Conservation (phyloP, 2,113 vertebrate genomes). For the Acanthisitta chloris region DNA sequence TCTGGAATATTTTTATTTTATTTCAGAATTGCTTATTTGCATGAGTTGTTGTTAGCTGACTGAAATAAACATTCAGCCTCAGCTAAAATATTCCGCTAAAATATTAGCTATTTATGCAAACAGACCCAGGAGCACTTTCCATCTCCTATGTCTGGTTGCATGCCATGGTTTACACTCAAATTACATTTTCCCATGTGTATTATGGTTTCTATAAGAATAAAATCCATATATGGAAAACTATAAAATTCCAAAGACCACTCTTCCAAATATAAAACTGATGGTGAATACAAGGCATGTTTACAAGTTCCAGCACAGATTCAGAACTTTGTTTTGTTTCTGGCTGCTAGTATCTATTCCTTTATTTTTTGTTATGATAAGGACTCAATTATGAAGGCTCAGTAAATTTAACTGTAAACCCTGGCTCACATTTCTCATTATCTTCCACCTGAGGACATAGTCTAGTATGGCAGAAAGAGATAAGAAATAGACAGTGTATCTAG, state of each 20-base stretch:
- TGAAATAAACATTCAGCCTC: not conserved
- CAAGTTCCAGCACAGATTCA: not conserved
- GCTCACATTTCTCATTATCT: not conserved
- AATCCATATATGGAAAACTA: not conserved
- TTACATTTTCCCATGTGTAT: rapidly evolving
- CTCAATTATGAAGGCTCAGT: not conserved
- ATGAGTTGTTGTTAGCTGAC: not conserved
- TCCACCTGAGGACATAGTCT: not conserved
- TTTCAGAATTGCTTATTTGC: not conserved
- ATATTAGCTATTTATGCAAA: not conserved
- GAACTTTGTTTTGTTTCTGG: not conserved
- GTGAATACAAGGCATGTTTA: not conserved
- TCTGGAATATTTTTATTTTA: not conserved
- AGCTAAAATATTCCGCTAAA: not conserved
- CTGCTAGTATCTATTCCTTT: not conserved
- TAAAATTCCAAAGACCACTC: not conserved
- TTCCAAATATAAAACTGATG: not conserved
- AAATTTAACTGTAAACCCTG: not conserved
- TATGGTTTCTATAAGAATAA: not conserved
- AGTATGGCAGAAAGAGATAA: not conserved
- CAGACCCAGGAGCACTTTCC: not conserved
- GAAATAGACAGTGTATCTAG: not conserved
- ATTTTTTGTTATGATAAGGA: not conserved
- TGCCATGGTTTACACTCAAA: not conserved
- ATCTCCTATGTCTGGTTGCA: not conserved